Evolutionary conservation across 2,113 vertebrate species (phyloP), one percentile per base, ranked within the genome.

Genomic region (Lynx canadensis): DNA sequence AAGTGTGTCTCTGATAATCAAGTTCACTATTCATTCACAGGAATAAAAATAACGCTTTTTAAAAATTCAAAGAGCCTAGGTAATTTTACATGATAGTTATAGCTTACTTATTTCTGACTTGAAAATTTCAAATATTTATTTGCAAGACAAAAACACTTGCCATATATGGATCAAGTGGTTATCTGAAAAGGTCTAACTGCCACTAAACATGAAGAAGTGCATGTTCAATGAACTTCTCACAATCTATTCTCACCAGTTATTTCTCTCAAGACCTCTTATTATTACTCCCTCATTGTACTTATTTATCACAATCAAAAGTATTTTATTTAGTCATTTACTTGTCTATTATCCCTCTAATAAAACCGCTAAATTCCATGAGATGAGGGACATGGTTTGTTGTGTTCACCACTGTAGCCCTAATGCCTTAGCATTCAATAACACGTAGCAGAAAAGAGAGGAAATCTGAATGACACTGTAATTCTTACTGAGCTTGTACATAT

Each of bases 71-170:
- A 55, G 6, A 31, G 4, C 14, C 36, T 66, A 31, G 10, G 29
- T 68, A 74, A 86, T 80, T 79, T 81, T 91, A 69, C 14, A 45
- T 52, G 73, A 93, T 57, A 86, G 45, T 23, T 63, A 57, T 57
- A 55, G 94, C 71, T 71, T 90, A 63, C 65, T 81, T 82, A 88
- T 38, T 91, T 81, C n/a, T 74, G 68, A 74, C 55, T 71, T 81
- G 36, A 57, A 94, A 91, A 68, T 3, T 81, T 91, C 21, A 14
- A 78, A 60, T 93, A 94, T 65, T 60, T 55, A 81, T 74, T 78
- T 78, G 4, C 60, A 85, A 91, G 38, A 66, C 60, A 79, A 33
- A 41, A 83, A 89, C 41, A n/a, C 25, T 85, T 80, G 60, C 8
- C 23, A 38, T 73, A 38, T 80, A 41, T 36, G 19, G 65, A 90